These are phyloP conservation scores for Scomber japonicus DNA, from an alignment of 2,113 vertebrate genomes.

Conservation along the genomic window DNA sequence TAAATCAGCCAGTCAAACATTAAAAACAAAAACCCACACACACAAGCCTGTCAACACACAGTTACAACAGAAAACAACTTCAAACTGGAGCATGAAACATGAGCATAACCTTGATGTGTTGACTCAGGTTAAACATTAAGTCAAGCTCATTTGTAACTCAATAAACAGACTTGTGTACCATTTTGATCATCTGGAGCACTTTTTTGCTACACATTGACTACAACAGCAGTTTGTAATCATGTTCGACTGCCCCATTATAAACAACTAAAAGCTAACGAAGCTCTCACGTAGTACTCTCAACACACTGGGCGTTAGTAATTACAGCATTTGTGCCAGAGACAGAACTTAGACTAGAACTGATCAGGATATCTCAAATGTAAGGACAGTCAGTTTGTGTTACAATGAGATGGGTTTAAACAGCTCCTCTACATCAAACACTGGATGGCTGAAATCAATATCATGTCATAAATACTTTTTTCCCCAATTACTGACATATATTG, in stretches of 20 bases:
- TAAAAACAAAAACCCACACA: slow-evolving; percentile 10
- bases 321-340: background rate
- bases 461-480: too few species aligned
- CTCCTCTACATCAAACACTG: too few species aligned
- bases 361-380: too few species aligned
- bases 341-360: too few species aligned
- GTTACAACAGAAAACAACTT: slow-evolving; percentile 3
- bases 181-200: slow-evolving; percentile 21
- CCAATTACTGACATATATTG: too few species aligned
- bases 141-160: slow-evolving; percentile 33
- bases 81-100: slow-evolving; percentile 25
- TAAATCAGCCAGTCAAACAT: background rate
- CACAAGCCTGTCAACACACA: slow-evolving; percentile 4
- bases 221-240: slow-evolving; percentile 32
- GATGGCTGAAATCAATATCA: too few species aligned
- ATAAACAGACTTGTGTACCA: slow-evolving; percentile 32
- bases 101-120: slow-evolving; percentile 58
- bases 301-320: background rate
- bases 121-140: slow-evolving; percentile 73
- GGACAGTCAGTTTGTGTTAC: too few species aligned
- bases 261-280: background rate
- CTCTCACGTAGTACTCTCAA: background rate
- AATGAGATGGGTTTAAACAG: too few species aligned
- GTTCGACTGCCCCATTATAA: slow-evolving; percentile 32
- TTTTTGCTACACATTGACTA: slow-evolving; percentile 63